Evolutionary conservation across 2,113 vertebrate genomes (phyloP).

Genomic region (Larimichthys polyactis): DNA sequence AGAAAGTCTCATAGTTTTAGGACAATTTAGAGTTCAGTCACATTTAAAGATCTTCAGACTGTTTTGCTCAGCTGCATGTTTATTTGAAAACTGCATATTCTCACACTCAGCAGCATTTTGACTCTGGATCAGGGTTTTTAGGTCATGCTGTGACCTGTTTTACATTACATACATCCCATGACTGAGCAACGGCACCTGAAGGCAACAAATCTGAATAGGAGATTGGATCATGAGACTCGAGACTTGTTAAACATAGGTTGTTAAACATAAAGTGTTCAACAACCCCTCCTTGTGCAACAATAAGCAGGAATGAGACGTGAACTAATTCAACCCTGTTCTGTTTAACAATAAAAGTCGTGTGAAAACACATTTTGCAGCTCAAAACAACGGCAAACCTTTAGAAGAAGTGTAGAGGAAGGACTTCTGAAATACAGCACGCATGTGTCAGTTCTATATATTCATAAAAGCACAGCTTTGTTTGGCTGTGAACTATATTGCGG

Average conservation of each 20-base stretch:
- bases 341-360: neutral
- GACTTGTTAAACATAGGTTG: neutral
- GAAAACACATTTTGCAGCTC: neutral
- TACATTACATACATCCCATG: neutral
- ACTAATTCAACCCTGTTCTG: neutral
- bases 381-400: slow-evolving; percentile 13
- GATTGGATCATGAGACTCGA: slow-evolving; percentile 35
- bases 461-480: slow-evolving; percentile 19
- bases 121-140: slow-evolving; percentile 23
- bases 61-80: neutral
- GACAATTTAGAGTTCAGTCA: neutral
- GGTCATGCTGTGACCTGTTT: slow-evolving; percentile 2
- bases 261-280: neutral
- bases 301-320: neutral
- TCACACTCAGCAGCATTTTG: slow-evolving; percentile 11
- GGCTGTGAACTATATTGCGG: slow-evolving; percentile 10
- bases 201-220: slow-evolving; percentile 45
- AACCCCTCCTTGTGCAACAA: neutral
- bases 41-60: neutral
- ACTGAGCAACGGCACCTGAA: slow-evolving; percentile 36
- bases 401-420: neutral
- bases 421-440: neutral
- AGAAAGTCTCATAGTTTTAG: neutral
- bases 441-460: slow-evolving; percentile 1
- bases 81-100: neutral